Percentiles rank a stretch among this genome's conserved stretches.
phyloP scores from a whole-genome alignment of 2,888 invertebrate genomes.

The Chymomyza procnemis region DNA sequence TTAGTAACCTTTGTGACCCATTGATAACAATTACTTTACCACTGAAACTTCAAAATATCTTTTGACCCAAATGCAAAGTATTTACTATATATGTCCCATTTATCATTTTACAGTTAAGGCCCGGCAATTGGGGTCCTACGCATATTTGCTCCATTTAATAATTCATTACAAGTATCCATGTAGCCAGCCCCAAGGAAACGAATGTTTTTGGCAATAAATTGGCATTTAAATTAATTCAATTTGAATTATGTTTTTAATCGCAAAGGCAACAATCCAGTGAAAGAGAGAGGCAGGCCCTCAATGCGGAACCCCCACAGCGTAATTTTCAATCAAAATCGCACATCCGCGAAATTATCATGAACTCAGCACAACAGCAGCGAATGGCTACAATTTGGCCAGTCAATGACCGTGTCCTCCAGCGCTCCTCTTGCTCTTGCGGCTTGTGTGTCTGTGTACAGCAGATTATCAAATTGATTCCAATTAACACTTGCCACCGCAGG shows the following conservation, averaged over 20 bases:
- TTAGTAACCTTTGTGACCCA: neutral
- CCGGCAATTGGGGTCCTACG: constrained; percentile 20
- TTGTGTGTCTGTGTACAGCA: constrained; percentile 34
- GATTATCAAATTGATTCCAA: constrained; percentile 79
- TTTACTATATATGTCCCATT: constrained; percentile 52
- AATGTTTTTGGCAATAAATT: constrained; percentile 67
- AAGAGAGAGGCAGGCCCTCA: neutral
- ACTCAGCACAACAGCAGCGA: constrained; percentile 55
- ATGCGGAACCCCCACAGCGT: constrained; percentile 72
- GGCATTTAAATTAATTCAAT: constrained; percentile 78
- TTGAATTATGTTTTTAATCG: constrained; percentile 63
- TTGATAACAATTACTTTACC: neutral
- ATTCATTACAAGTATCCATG: constrained; percentile 21
- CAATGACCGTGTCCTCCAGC: neutral
- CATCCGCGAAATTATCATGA: constrained; percentile 75
- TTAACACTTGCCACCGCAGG: constrained; percentile 79
- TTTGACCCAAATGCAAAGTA: neutral
- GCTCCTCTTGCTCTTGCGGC: neutral
- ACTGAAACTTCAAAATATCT: neutral
- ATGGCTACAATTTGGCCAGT: neutral
- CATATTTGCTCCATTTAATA: constrained; percentile 49
- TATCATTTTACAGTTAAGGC: constrained; percentile 55
- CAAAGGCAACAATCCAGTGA: constrained; percentile 27
- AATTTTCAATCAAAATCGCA: constrained; percentile 75
- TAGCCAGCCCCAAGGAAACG: neutral